Percentiles rank a stretch among this genome's conserved stretches.
phyloP scores from a whole-genome alignment of 2,113 vertebrate genomes.

The Gallinago jamesoni region DNA sequence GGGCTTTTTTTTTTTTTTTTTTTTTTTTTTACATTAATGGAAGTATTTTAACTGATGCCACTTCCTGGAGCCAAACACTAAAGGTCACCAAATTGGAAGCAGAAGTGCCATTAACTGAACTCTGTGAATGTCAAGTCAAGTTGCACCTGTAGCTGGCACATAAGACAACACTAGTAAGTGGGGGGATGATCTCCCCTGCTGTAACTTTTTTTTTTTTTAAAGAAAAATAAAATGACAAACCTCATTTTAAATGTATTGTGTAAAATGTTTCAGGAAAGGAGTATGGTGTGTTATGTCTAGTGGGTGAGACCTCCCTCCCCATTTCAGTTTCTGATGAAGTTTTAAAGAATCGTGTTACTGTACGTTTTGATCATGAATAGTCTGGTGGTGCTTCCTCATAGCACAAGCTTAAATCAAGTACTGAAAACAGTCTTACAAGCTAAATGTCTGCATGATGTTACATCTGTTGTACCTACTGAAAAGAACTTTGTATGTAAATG shows the following conservation, averaged over 20 bases:
- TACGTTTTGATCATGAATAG: constrained; percentile 68
- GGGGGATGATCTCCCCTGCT: not conserved
- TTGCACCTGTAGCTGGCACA: constrained; percentile 53
- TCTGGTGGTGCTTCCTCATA: constrained; percentile 74
- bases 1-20: not conserved
- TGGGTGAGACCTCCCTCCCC: constrained; percentile 60
- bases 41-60: constrained; percentile 43
- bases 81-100: constrained; percentile 70
- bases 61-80: constrained; percentile 68
- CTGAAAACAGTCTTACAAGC: constrained; percentile 77
- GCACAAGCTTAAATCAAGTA: constrained; percentile 79
- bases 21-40: not conserved
- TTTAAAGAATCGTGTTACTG: constrained; percentile 69
- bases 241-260: constrained; percentile 70
- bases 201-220: not conserved
- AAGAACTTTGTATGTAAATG: constrained; percentile 80
- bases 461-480: constrained; percentile 78
- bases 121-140: constrained; percentile 57
- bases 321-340: constrained; percentile 55
- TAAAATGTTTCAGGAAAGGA: constrained; percentile 65
- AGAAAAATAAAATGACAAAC: constrained; percentile 47
- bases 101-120: constrained; percentile 76
- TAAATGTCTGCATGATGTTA: constrained; percentile 83
- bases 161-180: constrained; percentile 41
- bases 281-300: constrained; percentile 60